These are phyloP conservation scores for Coelogynopora nodosa DNA, from an alignment of 2,888 invertebrate genomes.

Conservation along the genomic window DNA sequence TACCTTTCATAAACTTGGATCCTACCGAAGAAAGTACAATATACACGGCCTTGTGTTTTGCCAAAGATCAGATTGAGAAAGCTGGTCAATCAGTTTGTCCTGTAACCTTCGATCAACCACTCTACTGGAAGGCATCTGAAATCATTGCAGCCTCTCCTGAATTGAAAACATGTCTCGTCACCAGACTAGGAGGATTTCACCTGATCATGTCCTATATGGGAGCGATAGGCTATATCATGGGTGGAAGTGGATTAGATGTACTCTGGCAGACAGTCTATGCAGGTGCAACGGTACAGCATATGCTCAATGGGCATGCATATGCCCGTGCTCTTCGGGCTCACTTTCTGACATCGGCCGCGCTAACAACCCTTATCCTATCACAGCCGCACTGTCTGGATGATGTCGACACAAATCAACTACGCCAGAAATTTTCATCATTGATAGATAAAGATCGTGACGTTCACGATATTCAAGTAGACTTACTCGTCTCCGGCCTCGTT, in stretches of 20 bases:
- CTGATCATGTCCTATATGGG: slow-evolving; percentile 48
- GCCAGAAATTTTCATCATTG: neutral
- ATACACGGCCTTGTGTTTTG: neutral
- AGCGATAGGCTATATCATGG: slow-evolving; percentile 48
- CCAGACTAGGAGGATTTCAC: slow-evolving; percentile 49
- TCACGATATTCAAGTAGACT: slow-evolving; percentile 28
- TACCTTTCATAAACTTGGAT: neutral
- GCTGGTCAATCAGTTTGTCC: neutral
- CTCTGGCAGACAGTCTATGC: slow-evolving; percentile 47
- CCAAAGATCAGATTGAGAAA: neutral
- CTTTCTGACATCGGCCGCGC: slow-evolving; percentile 43
- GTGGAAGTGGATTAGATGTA: slow-evolving; percentile 48
- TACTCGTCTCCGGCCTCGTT: slow-evolving; percentile 3
- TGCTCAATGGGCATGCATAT: slow-evolving; percentile 49
- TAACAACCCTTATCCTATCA: slow-evolving; percentile 23
- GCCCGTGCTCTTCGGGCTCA: slow-evolving; percentile 47
- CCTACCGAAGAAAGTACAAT: neutral
- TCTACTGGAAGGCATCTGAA: slow-evolving; percentile 48
- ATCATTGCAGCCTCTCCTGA: slow-evolving; percentile 45
- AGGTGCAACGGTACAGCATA: slow-evolving; percentile 45
- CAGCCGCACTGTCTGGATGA: neutral
- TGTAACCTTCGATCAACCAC: slow-evolving; percentile 48
- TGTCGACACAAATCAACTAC: neutral
- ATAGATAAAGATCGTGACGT: slow-evolving; percentile 19
- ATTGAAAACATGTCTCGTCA: slow-evolving; percentile 49